Percentiles rank a stretch among this genome's conserved stretches.
These are phyloP conservation scores for Acrossocheilus wenchowensis DNA, from an alignment of 2,797 vertebrate species.

Conservation along the genomic window DNA sequence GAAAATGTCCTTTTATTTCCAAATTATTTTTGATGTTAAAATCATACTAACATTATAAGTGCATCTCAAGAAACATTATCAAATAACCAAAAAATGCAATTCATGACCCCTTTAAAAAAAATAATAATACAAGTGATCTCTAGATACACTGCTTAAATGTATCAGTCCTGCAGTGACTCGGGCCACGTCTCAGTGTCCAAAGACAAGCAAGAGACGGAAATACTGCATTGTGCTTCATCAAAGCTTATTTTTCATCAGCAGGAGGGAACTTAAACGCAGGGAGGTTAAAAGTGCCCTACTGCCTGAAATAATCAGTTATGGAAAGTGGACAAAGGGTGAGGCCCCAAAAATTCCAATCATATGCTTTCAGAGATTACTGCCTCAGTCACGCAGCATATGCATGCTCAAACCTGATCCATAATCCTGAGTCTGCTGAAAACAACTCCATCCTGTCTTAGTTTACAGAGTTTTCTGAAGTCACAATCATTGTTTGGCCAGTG, in stretches of 20 bases:
- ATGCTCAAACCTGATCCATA: constrained; percentile 60
- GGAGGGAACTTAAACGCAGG: not conserved
- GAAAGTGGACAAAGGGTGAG: constrained; percentile 44
- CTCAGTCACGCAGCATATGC: constrained; percentile 42
- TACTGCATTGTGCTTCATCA: not conserved
- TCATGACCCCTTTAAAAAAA: not conserved
- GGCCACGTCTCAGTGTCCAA: not conserved
- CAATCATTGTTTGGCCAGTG: constrained; percentile 57
- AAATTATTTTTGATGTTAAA: not conserved
- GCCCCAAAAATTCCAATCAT: constrained; percentile 51
- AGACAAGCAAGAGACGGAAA: not conserved
- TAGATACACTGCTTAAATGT: not conserved
- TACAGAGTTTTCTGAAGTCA: constrained; percentile 45
- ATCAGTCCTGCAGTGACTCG: not conserved
- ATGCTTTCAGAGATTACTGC: constrained; percentile 55
- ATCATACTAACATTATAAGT: not conserved
- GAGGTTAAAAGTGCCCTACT: not conserved
- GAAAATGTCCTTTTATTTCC: not conserved
- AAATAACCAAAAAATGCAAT: not conserved
- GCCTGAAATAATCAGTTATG: constrained; percentile 47
- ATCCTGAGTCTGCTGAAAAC: constrained; percentile 50
- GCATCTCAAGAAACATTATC: not conserved
- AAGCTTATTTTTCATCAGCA: constrained; percentile 1
- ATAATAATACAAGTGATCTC: not conserved
- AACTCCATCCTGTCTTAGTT: constrained; percentile 38